phyloP scores from a whole-genome alignment of 92 coral and sea anemone species.

The Blastomussa wellsi region DNA sequence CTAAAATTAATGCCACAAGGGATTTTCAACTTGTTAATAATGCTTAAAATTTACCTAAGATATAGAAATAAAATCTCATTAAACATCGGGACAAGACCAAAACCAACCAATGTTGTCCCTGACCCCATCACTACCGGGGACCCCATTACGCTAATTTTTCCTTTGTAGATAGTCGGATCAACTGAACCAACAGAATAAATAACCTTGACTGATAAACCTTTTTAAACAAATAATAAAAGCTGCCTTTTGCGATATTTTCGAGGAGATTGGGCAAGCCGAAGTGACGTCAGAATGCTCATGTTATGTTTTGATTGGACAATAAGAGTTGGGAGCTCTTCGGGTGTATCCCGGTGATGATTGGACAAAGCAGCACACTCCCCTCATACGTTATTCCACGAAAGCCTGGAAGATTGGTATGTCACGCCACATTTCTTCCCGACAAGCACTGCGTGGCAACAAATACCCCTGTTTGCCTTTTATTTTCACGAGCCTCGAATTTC shows the following conservation, averaged over 20 bases:
- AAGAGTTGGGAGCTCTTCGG: not conserved
- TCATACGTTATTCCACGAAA: too few relatives aligned
- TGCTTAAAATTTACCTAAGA: not conserved
- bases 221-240: not conserved
- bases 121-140: not conserved
- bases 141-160: not conserved
- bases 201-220: not conserved
- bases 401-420: not conserved
- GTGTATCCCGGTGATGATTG: too few relatives aligned
- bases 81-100: not conserved
- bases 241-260: not conserved
- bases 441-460: not conserved
- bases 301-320: not conserved
- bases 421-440: not conserved
- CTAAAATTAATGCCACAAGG: not conserved
- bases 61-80: not conserved
- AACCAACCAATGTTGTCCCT: not conserved
- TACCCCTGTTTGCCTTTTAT: too few relatives aligned
- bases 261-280: not conserved
- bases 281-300: not conserved
- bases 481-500: too few relatives aligned
- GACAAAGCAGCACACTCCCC: too few relatives aligned
- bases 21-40: too few relatives aligned
- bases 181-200: conserved; percentile 16
- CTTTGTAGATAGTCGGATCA: not conserved